phyloP scores from a whole-genome alignment of 2,888 invertebrate species.

The Himalopsyche anomala region DNA sequence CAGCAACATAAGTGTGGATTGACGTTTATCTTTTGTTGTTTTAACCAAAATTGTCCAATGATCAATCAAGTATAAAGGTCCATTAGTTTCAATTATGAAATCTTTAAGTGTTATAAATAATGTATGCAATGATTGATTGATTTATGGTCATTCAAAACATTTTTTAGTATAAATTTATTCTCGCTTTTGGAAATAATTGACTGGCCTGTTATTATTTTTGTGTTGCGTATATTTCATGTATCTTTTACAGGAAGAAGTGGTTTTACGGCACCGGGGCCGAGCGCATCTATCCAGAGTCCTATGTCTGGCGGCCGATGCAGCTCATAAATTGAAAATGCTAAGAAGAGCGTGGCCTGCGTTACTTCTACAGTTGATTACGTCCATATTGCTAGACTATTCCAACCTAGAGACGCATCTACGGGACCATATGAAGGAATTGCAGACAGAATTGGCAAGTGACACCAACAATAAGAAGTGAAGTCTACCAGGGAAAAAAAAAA shows the following conservation, averaged over 20 bases:
- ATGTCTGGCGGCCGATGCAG: conserved; percentile 85
- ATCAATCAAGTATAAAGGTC: too few relatives aligned
- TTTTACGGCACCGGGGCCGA: conserved; percentile 85
- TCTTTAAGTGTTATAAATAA: too few relatives aligned
- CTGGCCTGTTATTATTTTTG: background rate
- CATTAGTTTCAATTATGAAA: too few relatives aligned
- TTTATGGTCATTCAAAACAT: too few relatives aligned
- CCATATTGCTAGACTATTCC: conserved; percentile 87
- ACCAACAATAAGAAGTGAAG: conserved; percentile 54
- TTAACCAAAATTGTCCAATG: too few relatives aligned
- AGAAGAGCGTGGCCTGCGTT: conserved; percentile 88
- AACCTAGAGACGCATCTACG: conserved; percentile 89
- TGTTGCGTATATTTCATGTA: background rate
- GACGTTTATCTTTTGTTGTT: too few relatives aligned
- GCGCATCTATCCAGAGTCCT: conserved; percentile 83
- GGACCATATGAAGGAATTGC: conserved; percentile 78
- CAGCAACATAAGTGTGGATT: too few relatives aligned
- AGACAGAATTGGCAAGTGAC: conserved; percentile 69
- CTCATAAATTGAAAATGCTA: conserved; percentile 84
- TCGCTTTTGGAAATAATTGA: too few relatives aligned
- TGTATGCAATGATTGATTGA: too few relatives aligned
- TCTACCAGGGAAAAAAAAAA: too few relatives aligned
- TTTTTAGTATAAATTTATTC: too few relatives aligned
- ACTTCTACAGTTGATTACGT: conserved; percentile 85
- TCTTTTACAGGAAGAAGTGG: conserved; percentile 80